phyloP scores from a whole-genome alignment of 64 coral and sea anemone species.

The Dendronephthya gigantea region DNA sequence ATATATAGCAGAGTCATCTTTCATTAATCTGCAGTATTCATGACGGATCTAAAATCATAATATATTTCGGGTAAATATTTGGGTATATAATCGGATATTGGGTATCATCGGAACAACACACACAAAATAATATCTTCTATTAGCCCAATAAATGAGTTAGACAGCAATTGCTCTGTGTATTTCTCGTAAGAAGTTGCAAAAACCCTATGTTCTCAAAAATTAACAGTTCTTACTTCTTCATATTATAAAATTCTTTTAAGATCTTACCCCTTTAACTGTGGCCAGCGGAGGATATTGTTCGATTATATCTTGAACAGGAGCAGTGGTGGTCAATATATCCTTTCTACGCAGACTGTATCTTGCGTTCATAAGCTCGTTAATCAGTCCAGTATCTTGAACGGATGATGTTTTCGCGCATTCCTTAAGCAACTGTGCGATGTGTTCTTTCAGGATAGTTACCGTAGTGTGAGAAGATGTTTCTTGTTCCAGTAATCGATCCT shows the following conservation, averaged over 20 bases:
- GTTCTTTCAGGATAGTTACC: background rate
- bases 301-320: background rate
- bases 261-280: background rate
- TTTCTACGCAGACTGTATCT: background rate
- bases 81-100: too few relatives aligned
- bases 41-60: background rate
- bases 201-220: too few relatives aligned
- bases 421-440: background rate
- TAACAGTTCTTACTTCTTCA: too few relatives aligned
- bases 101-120: background rate
- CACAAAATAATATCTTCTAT: too few relatives aligned
- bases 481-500: background rate
- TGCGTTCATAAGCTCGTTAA: background rate
- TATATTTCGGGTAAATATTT: too few relatives aligned
- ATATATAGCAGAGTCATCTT: background rate
- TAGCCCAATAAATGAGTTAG: too few relatives aligned
- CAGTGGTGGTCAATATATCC: background rate
- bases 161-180: too few relatives aligned
- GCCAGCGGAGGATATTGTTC: background rate
- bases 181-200: too few relatives aligned
- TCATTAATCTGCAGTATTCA: background rate
- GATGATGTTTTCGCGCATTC: background rate
- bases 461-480: background rate
- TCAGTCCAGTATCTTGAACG: background rate
- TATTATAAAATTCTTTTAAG: too few relatives aligned